These are phyloP conservation scores for Scaptodrosophila latifasciaeformis DNA, from an alignment of 2,888 invertebrate species.

Conservation along the genomic window DNA sequence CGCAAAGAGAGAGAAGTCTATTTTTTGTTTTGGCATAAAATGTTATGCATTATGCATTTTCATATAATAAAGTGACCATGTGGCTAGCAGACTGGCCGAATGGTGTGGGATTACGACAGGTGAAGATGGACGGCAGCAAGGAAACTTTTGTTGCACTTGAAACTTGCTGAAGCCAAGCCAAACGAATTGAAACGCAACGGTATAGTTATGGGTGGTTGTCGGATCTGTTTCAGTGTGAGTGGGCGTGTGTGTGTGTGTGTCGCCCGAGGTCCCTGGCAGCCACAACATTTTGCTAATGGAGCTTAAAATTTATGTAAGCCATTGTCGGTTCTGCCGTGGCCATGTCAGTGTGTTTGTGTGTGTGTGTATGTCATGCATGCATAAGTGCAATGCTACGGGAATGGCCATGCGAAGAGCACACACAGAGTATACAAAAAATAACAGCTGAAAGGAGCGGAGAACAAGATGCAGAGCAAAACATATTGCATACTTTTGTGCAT, in stretches of 20 bases:
- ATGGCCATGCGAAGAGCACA: neutral
- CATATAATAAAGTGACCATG: constrained; percentile 43
- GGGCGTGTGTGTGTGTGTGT: constrained; percentile 1
- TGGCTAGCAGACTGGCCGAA: neutral
- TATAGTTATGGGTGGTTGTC: too few relatives aligned
- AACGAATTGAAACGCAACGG: too few relatives aligned
- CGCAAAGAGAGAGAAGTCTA: too few relatives aligned
- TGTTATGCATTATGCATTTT: constrained; percentile 54
- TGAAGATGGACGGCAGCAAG: constrained; percentile 30
- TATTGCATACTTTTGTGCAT: constrained; percentile 69
- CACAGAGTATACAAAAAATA: neutral
- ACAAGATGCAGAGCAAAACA: constrained; percentile 55
- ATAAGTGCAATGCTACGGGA: constrained; percentile 43
- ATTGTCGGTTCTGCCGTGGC: constrained; percentile 57
- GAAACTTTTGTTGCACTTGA: constrained; percentile 64
- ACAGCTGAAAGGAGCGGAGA: neutral
- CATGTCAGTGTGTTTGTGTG: constrained; percentile 8
- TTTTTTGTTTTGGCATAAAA: constrained; percentile 10
- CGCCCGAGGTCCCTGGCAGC: constrained; percentile 48
- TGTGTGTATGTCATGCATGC: constrained; percentile 48
- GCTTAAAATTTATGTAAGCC: constrained; percentile 68
- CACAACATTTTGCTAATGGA: constrained; percentile 64
- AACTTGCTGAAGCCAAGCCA: constrained; percentile 28
- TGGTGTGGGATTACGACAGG: too few relatives aligned
- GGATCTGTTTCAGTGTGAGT: neutral